Base-by-base conservation (phyloP, 2,797 vertebrate species). In the Taenioides sp. region DNA sequence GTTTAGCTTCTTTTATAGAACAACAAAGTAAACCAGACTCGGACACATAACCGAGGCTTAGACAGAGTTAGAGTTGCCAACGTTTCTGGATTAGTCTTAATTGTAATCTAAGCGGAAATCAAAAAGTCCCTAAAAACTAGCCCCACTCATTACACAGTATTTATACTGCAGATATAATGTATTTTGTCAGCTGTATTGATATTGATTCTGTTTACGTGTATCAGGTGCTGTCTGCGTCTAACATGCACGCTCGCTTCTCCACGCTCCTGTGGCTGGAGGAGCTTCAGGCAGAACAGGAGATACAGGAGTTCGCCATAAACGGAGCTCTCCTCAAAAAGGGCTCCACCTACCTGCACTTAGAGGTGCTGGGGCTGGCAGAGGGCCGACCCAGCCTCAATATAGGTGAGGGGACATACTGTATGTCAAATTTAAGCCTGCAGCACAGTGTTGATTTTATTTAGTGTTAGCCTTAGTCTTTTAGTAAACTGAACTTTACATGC, bases 201-300 rank as follows among this genome's bases (percentile, higher is more conserved):
- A 14, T 20, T 7, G 7, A 37, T 62, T 20, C 6, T 62, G 18
- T n/a, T 40, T 60, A 16, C 70, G 27, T 54, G 65, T 75, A 81
- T 18, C 89, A 98, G 96, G 86, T 76, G 40, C 82, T 97, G 82
- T 94, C 84, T 31, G 76, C 94, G 37, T 78, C 82, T 34, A 96
- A 96, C 83, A 94, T 95, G 76, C 88, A 78, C 54, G 72, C 84
- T 0, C 94, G 94, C 28, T 97, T 98, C 83, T 96, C 96, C 0
- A 83, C 94, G 3, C 92, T 99, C 16, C 81, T 99, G 23, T 99
- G 97, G 97, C 92, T 99, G 64, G 97, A 98, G 86, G 98, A 99
- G 80, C 93, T 98, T 62, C 78, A 95, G 0, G 91, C 91, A 14
- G 96, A 97, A 80, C 84, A 23, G 7, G 96, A 98, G 34, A 71